Evolutionary conservation across 2,797 vertebrate species (phyloP).

Genomic region (Artibeus jamaicensis): DNA sequence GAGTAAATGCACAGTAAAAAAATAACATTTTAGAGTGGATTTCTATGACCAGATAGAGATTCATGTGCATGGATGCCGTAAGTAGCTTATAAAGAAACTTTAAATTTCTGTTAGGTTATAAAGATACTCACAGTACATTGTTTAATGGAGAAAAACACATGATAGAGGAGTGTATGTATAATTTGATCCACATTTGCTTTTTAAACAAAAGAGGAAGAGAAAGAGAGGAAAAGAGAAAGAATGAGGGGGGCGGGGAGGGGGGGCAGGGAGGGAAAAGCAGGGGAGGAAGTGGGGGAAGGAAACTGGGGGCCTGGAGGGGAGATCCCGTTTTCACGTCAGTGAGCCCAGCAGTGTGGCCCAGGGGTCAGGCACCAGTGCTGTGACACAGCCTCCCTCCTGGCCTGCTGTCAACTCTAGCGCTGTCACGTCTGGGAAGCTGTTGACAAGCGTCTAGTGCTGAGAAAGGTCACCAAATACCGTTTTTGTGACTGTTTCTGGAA

Average conservation of each 20-base stretch:
- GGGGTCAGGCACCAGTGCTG: too few species aligned
- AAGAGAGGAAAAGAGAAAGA: too few species aligned
- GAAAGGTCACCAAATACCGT: background rate
- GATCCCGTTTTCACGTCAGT: background rate
- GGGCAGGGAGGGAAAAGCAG: too few species aligned
- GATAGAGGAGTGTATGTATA: rapidly evolving
- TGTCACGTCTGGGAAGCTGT: background rate
- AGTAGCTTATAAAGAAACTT: background rate
- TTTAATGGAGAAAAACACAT: background rate
- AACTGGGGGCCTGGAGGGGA: background rate
- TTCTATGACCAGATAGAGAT: background rate
- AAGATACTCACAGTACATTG: background rate
- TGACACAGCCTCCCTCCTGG: background rate
- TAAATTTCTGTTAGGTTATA: background rate
- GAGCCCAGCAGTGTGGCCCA: background rate
- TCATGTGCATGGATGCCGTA: background rate
- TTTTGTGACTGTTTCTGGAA: background rate
- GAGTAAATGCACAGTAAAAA: background rate
- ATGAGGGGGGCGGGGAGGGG: too few species aligned
- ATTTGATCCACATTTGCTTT: background rate
- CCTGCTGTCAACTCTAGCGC: background rate
- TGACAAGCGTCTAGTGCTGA: background rate
- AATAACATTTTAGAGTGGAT: background rate
- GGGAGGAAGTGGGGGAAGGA: background rate
- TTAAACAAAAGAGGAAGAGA: background rate